These are phyloP conservation scores for Drosophila triauraria DNA, from an alignment of 1,140 invertebrate species.

Conservation along the genomic window DNA sequence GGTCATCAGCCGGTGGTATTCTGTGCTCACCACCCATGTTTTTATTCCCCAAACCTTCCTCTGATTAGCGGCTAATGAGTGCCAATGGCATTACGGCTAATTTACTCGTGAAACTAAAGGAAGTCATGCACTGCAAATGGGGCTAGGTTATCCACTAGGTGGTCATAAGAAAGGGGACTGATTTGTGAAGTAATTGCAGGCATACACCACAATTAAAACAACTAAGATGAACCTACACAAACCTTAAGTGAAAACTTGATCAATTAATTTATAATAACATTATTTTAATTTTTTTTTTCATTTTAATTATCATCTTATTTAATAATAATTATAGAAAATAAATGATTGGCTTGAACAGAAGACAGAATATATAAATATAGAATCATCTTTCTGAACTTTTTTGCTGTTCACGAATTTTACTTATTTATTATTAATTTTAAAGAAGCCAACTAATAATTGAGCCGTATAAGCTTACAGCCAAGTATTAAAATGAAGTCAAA, in stretches of 20 bases:
- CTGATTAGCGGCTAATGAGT: constrained; percentile 37
- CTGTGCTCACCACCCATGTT: not conserved
- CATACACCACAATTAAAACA: not conserved
- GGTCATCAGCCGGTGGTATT: constrained; percentile 23
- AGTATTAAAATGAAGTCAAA: constrained; percentile 17
- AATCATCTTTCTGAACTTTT: too few relatives aligned
- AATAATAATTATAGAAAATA: too few relatives aligned
- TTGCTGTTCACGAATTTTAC: too few relatives aligned
- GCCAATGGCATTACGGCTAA: constrained; percentile 25
- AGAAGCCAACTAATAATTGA: not conserved
- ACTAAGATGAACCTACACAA: too few relatives aligned
- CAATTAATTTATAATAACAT: too few relatives aligned
- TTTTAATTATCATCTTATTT: too few relatives aligned
- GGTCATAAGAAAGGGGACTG: not conserved
- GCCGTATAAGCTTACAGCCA: not conserved
- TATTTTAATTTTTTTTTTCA: too few relatives aligned
- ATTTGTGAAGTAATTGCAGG: not conserved
- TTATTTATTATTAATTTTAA: not conserved
- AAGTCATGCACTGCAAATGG: constrained; percentile 9
- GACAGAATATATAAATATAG: too few relatives aligned
- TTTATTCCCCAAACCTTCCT: constrained; percentile 3
- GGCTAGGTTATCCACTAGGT: constrained; percentile 2
- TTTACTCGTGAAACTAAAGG: constrained; percentile 19
- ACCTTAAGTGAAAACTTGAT: too few relatives aligned
- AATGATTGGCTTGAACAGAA: too few relatives aligned